These are phyloP conservation scores for Platycercus adscitus DNA, from an alignment of 2,113 vertebrate species.

Conservation along the genomic window DNA sequence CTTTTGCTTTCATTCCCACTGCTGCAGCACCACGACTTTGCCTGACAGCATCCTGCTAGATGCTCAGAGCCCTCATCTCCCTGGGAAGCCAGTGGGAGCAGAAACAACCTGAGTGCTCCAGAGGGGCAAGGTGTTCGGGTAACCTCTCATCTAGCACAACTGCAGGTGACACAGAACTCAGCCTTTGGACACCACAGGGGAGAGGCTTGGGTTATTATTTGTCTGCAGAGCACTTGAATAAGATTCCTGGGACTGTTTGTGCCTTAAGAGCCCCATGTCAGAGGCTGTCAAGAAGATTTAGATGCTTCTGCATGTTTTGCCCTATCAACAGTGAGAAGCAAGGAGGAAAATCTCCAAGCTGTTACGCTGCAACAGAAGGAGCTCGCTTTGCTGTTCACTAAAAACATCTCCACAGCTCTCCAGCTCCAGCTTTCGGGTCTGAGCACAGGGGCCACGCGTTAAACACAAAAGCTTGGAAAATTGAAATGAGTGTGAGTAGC, in stretches of 20 bases:
- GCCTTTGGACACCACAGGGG: neutral
- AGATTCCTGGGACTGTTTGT: neutral
- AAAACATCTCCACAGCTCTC: neutral
- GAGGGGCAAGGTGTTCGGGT: neutral
- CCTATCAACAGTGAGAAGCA: neutral
- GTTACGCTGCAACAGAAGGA: neutral
- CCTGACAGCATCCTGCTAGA: neutral
- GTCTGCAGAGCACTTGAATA: neutral
- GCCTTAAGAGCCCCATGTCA: neutral
- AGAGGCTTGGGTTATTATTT: neutral
- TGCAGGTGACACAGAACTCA: neutral
- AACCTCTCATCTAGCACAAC: neutral
- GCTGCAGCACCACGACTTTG: neutral
- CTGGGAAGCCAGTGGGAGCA: neutral
- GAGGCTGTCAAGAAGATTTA: neutral
- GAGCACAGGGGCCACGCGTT: neutral
- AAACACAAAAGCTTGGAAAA: neutral
- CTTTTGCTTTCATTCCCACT: slow-evolving; percentile 13
- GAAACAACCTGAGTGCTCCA: neutral
- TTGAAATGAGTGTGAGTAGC: neutral
- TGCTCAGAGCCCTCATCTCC: neutral
- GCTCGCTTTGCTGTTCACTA: neutral
- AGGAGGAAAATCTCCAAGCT: neutral
- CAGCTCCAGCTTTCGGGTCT: neutral
- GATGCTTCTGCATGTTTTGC: neutral